Conservation (phyloP, 2,113 vertebrate species). For the Amia ocellicauda region DNA sequence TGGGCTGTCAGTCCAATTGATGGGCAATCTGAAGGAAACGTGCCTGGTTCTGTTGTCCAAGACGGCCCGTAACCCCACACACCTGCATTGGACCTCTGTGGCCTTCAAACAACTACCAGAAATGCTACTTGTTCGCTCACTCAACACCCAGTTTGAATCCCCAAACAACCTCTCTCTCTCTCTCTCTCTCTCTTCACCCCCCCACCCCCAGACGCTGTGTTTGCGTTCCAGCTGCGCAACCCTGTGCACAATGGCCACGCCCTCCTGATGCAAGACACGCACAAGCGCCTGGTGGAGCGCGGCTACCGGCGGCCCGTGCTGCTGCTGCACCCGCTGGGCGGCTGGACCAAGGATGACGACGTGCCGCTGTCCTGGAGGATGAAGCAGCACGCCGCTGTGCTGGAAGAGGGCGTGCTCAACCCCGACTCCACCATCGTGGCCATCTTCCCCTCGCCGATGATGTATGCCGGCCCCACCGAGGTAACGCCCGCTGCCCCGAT, state of each 20-base stretch:
- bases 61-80: too few relatives aligned
- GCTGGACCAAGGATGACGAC: conserved; percentile 98
- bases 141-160: too few relatives aligned
- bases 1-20: too few relatives aligned
- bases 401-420: conserved; percentile 86
- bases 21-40: too few relatives aligned
- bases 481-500: conserved; percentile 60
- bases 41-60: too few relatives aligned
- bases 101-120: too few relatives aligned
- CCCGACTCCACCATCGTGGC: conserved; percentile 88
- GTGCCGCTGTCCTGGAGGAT: conserved; percentile 93
- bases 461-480: conserved; percentile 98
- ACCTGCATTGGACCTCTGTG: too few relatives aligned
- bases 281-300: conserved; percentile 82
- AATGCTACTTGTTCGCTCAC: too few relatives aligned
- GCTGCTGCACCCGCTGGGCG: conserved; percentile 90
- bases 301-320: conserved; percentile 90
- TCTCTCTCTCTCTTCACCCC: background rate
- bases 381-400: conserved; percentile 91
- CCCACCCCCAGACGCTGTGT: conserved; percentile 79
- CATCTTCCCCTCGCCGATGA: conserved; percentile 98
- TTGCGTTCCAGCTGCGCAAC: conserved; percentile 96
- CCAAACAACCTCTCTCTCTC: too few relatives aligned
- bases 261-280: conserved; percentile 94
- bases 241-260: conserved; percentile 96